Evolutionary conservation across 2,797 vertebrate genomes (phyloP), one percentile per base, ranked within the genome.

Genomic region (Aulostomus chinensis): DNA sequence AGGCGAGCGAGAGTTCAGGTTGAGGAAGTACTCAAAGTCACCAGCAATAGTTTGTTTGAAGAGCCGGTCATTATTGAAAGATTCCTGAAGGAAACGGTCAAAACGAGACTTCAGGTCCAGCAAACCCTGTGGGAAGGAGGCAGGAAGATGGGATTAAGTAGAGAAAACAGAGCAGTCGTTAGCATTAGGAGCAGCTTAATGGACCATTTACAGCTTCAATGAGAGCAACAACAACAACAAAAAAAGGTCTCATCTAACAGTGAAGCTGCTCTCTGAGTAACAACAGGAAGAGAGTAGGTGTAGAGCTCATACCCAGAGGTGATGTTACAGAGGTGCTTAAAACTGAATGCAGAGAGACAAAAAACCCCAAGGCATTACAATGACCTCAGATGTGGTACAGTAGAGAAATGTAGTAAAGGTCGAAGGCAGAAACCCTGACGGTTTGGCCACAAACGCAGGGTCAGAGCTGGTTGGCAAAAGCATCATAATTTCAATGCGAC

Each of bases 21-120:
- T 99, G 61, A 99, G 94, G 90, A 99, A 99, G 82, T 98, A 98
- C 80, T 99, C 97, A 50, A 99, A 99, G 86, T 99, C 97, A 14
- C 97, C 96, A 35, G 97, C 96, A 56, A 99, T 99, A 9, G 97
- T 99, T 83, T 99, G 97, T 71, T 99, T 99, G 91, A 99, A 99
- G 46, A 99, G 94, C 2, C 96, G 90, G 73, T 99, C 97, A 1
- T 98, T 99, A 77, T 94, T 98, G 79, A 99, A 99, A 2, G 97
- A 99, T 66, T 99, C 96, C 34, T 92, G 95, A 16, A 99, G 94
- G 73, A 99, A 99, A 28, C 95, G 95, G 80, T 99, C 97, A 54
- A 99, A 99, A 29, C 97, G 93, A 38, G 94, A 95, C 90, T 99
- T 99, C 78, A 99, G 88, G 81, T 99, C 97, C 85, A 99, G 84